These are phyloP conservation scores for Rhea pennata DNA, from an alignment of 2,113 vertebrate species.

Conservation along the genomic window DNA sequence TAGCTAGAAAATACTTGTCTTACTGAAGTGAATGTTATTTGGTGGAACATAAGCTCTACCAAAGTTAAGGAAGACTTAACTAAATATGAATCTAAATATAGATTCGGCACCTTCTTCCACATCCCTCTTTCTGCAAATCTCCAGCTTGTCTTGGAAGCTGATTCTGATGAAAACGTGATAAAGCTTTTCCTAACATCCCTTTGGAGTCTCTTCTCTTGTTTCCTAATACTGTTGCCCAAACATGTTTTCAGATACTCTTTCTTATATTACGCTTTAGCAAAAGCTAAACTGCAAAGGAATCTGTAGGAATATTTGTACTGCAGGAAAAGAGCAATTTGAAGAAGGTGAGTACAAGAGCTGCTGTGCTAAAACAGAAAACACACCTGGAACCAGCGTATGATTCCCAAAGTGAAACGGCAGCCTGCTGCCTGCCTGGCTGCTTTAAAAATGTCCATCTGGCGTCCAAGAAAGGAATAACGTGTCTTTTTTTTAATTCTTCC, in stretches of 20 bases:
- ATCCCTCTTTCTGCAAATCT: neutral
- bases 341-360: fast-evolving
- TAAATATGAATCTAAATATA: neutral
- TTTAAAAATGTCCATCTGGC: neutral
- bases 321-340: neutral
- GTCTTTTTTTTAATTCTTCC: neutral
- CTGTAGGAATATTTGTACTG: too few species aligned
- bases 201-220: neutral
- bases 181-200: neutral
- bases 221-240: too few species aligned
- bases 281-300: neutral
- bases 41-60: too few species aligned
- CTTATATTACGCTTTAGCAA: neutral
- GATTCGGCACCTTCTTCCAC: neutral
- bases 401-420: neutral
- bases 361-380: neutral
- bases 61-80: neutral
- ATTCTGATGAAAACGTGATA: neutral
- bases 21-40: neutral
- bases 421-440: neutral
- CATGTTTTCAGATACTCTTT: neutral
- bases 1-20: neutral
- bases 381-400: neutral
- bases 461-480: neutral
- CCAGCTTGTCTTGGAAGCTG: neutral